phyloP scores from a whole-genome alignment of 1,140 invertebrate genomes.

The Drosophila truncata region DNA sequence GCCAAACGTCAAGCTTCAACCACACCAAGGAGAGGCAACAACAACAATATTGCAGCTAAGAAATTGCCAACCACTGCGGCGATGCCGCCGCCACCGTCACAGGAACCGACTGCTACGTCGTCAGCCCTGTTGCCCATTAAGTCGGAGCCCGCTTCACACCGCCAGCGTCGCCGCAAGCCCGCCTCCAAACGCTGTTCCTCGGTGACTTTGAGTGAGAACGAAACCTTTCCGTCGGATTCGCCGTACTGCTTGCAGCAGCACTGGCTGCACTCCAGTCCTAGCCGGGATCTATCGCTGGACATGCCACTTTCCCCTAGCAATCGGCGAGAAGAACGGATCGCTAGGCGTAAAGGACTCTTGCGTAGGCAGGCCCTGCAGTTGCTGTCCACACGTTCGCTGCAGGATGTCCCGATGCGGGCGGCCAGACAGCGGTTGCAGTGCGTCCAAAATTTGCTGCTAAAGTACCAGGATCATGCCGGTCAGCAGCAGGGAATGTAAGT shows the following conservation, averaged over 20 bases:
- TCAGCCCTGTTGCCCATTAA: not conserved
- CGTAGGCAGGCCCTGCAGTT: slow-evolving; percentile 78
- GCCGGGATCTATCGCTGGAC: slow-evolving; percentile 35
- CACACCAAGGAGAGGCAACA: slow-evolving; percentile 8
- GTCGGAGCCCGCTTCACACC: slow-evolving; percentile 12
- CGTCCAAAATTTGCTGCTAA: slow-evolving; percentile 70
- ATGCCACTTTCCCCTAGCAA: slow-evolving; percentile 25
- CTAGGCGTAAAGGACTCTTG: slow-evolving; percentile 60
- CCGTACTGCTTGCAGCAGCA: slow-evolving; percentile 77
- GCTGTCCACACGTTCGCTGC: slow-evolving; percentile 64
- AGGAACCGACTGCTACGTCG: not conserved
- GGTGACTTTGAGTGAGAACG: slow-evolving; percentile 45
- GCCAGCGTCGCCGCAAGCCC: slow-evolving; percentile 49
- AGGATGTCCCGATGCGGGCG: slow-evolving; percentile 62
- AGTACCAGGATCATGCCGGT: slow-evolving; percentile 68
- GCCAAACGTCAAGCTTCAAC: slow-evolving; percentile 26
- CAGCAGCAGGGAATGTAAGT: slow-evolving; percentile 73
- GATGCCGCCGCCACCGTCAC: slow-evolving; percentile 15
- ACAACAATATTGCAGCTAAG: slow-evolving; percentile 18
- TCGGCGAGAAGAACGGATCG: slow-evolving; percentile 77
- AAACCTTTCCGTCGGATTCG: slow-evolving; percentile 39
- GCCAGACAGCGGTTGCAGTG: slow-evolving; percentile 69
- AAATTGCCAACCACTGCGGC: slow-evolving; percentile 11
- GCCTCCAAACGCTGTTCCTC: slow-evolving; percentile 28
- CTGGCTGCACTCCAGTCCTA: slow-evolving; percentile 54